Conservation (phyloP, 2,888 invertebrate species). For the Nomada flava region DNA sequence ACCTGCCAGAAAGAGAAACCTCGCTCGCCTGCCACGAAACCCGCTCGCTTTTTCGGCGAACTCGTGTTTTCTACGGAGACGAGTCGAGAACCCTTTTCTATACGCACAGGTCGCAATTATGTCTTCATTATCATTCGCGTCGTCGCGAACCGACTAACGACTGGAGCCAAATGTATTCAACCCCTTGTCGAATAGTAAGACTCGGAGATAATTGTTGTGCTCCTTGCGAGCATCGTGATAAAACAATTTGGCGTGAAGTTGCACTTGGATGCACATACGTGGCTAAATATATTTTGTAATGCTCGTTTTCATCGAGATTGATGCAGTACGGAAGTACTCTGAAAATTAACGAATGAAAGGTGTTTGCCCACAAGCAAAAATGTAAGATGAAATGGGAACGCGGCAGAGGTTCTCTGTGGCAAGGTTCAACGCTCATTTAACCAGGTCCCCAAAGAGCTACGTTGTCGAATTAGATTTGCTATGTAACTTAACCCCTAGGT, state of each 20-base stretch:
- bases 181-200: background rate
- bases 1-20: slow-evolving; percentile 46
- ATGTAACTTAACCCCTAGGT: slow-evolving; percentile 21
- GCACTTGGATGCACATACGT: too few relatives aligned
- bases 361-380: background rate
- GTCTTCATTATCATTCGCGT: slow-evolving; percentile 24
- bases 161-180: background rate
- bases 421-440: slow-evolving; percentile 20
- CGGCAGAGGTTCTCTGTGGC: background rate
- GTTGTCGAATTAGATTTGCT: slow-evolving; percentile 33
- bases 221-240: too few relatives aligned
- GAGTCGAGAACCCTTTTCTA: slow-evolving; percentile 6
- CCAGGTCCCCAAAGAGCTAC: background rate
- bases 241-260: too few relatives aligned
- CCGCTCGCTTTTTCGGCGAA: slow-evolving; percentile 48
- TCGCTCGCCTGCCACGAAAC: slow-evolving; percentile 16
- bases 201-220: background rate
- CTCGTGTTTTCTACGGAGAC: slow-evolving; percentile 54
- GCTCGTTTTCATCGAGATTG: background rate
- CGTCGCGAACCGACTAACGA: background rate
- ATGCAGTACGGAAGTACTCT: background rate
- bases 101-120: slow-evolving; percentile 31
- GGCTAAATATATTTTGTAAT: too few relatives aligned
- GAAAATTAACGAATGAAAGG: background rate
- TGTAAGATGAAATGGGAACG: background rate